Evolutionary conservation across 2,888 invertebrate genomes (phyloP).

Genomic region (Ephialtes manifestator): DNA sequence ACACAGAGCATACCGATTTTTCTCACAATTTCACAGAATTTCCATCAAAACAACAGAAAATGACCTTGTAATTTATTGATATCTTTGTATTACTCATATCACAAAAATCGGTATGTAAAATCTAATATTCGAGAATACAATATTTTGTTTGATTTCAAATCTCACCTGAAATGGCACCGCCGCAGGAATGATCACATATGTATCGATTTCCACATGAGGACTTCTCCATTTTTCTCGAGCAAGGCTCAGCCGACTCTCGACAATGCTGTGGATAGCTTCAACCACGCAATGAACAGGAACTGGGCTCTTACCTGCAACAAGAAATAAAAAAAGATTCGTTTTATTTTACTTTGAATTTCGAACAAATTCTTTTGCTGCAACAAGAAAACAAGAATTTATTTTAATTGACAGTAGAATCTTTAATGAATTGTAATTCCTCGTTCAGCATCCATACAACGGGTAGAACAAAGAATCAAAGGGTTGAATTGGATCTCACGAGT

Average conservation of each 20-base stretch:
- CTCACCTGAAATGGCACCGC: constrained; percentile 92
- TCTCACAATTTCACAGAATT: no score
- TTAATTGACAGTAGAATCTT: not conserved
- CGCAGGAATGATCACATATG: constrained; percentile 97
- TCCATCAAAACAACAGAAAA: no score
- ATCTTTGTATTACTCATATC: not conserved
- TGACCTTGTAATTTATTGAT: not conserved
- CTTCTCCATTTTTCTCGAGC: constrained; percentile 90
- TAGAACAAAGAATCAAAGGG: constrained; percentile 9
- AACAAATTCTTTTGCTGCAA: no score
- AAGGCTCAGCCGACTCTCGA: constrained; percentile 89
- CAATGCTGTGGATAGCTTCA: constrained; percentile 92
- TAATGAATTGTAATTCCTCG: not conserved
- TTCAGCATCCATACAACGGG: not conserved
- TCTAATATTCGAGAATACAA: not conserved
- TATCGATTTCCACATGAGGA: constrained; percentile 95
- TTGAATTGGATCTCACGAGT: constrained; percentile 4
- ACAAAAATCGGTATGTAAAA: not conserved
- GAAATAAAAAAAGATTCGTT: constrained; percentile 70
- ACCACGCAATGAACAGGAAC: constrained; percentile 98
- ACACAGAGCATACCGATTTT: no score
- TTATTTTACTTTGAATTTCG: no score
- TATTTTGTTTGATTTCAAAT: not conserved
- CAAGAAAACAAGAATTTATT: not conserved
- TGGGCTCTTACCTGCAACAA: constrained; percentile 91